Evolutionary conservation across 1,140 invertebrate genomes (phyloP), one percentile per base, ranked within the genome.

Genomic region (Linepithema humile): DNA sequence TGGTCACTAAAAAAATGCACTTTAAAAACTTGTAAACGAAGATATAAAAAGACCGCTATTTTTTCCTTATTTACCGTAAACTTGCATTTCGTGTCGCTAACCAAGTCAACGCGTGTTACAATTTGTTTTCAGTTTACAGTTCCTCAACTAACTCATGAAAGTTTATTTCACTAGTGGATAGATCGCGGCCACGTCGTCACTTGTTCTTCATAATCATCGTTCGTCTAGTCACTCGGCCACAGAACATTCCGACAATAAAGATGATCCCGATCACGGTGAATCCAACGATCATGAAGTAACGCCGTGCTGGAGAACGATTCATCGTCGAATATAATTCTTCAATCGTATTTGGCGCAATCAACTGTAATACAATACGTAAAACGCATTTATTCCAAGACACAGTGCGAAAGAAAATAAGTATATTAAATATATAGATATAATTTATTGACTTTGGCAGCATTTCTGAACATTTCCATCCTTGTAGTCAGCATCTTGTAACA

Each of bases 391-490:
- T 32, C 2, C 17, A 12, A 12, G 3, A n/a, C 4, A 17, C n/a
- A 12, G 2, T 12, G 23, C 45, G 4, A 10, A 20, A 53, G 32
- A 38, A 65, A 32, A 50, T 38, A 35, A 9, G 40, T 53, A 55
- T 20, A 3, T 20, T 17, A 29, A 57, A 12, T 12, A 29, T 67
- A 80, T 62, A 38, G 0, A 17, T 70, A 80, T 82, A 64, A 15
- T 92, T 95, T 95, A 98, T 35, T 10, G 2, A 80, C 97, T 95
- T 97, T 96, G 43, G 96, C 97, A 29, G 98, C 97, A 95, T 97
- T 97, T 94, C 96, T 97, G 92, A 98, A 98, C 97, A 99, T 98
- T 94, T 98, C 97, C 88, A 98, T 96, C 88, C 98, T 95, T 80
- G 96, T 96, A 70, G 95, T 95, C 60, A 99, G 93, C 95, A 97